Base-by-base conservation (phyloP, 2,113 vertebrate species). In the Pomatostomus ruficeps region DNA sequence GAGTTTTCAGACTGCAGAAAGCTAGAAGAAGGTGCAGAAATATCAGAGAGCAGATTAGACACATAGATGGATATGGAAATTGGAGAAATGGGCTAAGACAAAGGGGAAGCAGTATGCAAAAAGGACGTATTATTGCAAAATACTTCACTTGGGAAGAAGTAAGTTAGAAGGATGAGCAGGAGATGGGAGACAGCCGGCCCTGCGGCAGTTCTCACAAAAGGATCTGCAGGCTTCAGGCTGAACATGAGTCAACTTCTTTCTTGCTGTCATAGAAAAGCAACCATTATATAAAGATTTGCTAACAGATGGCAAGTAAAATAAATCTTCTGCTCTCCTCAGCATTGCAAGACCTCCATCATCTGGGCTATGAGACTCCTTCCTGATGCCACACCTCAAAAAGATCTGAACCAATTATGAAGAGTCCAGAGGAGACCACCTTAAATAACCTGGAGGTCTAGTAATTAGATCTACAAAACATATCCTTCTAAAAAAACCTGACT, bases 201-300 rank as follows among this genome's bases (percentile, higher is more conserved):
- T 83, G 67, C 0, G 12, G 78, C 95, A 93, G 85, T 61, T 96
- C 71, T 93, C 75, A 90, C n/a, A 36, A 73, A 61, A 79, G 66
- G 45, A 91, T 91, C 33, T 91, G 51, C 46, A 86, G 48, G 35
- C 82, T 76, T 46, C 72, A 61, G 79, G 57, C 73, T 78, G 74
- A 96, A 52, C 67, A 42, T 35, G 88, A 91, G 71, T 96, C 85
- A 85, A 90, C 38, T 93, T 80, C 58, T 85, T 93, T 85, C 74
- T 82, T 76, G 57, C 62, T 85, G 85, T 90, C 75, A 90, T 4
- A 85, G 63, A 82, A 90, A 76, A 90, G 42, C 21, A 94, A 66
- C 54, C 29, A 38, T 85, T 85, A 68, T n/a, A 72, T 65, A 68
- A 79, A 90, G 66, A 91, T 91, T 85, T 85, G 73, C 58, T 58